Evolutionary conservation across 2,888 invertebrate genomes (phyloP).

Genomic region (Saturnia pavonia): DNA sequence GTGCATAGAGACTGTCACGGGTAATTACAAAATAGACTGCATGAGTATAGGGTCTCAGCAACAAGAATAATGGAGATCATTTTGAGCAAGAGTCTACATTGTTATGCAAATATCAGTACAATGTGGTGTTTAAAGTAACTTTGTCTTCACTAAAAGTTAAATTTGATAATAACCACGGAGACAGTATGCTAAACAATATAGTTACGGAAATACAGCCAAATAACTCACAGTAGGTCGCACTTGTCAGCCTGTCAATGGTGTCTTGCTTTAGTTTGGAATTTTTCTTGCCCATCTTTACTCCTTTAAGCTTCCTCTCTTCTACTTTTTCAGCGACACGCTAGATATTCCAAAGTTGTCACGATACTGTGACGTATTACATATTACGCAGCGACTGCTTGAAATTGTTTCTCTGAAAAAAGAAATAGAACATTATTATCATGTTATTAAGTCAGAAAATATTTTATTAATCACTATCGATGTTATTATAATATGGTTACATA

Average conservation of each 20-base stretch:
- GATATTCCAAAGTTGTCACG: constrained; percentile 43
- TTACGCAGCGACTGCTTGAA: constrained; percentile 49
- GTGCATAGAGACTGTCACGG: too few relatives aligned
- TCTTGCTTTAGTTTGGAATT: constrained; percentile 98
- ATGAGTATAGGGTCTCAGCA: too few relatives aligned
- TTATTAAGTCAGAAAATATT: too few relatives aligned
- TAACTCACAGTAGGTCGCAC: constrained; percentile 95
- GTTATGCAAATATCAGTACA: not conserved
- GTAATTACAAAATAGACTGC: too few relatives aligned
- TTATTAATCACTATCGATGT: not conserved
- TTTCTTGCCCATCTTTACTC: constrained; percentile 93
- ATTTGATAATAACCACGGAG: not conserved
- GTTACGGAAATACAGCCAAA: constrained; percentile 14
- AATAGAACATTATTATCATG: constrained; percentile 19
- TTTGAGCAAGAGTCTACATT: too few relatives aligned
- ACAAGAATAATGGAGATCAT: too few relatives aligned
- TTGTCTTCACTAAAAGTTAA: not conserved
- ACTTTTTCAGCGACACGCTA: constrained; percentile 41
- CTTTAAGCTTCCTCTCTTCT: constrained; percentile 29
- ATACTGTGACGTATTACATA: constrained; percentile 62
- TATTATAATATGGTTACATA: constrained; percentile 36
- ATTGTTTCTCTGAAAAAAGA: constrained; percentile 58
- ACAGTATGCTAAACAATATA: not conserved
- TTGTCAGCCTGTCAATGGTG: constrained; percentile 95
- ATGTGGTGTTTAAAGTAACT: not conserved